phyloP scores from a whole-genome alignment of 2,888 invertebrate genomes.

The Amorpha juglandis region DNA sequence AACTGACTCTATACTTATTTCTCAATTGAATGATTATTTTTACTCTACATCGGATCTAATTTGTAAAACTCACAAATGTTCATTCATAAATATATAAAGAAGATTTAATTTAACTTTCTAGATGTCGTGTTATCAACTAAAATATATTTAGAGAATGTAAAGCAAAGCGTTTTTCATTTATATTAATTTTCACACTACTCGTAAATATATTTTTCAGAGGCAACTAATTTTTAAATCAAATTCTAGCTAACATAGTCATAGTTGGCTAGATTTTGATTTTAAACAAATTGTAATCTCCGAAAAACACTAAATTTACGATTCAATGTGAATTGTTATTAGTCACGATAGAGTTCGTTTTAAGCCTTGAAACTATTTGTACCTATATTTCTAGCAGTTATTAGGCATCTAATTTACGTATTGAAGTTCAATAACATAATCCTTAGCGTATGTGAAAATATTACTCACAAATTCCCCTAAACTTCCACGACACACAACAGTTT shows the following conservation, averaged over 20 bases:
- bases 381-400: background rate
- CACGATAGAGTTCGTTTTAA: background rate
- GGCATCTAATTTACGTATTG: background rate
- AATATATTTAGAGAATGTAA: too few species aligned
- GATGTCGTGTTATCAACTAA: too few species aligned
- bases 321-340: slow-evolving; percentile 1
- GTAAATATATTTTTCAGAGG: too few species aligned
- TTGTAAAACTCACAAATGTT: background rate
- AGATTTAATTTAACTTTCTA: too few species aligned
- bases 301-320: background rate
- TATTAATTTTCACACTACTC: background rate
- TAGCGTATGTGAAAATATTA: background rate
- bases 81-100: too few species aligned
- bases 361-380: background rate
- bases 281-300: background rate
- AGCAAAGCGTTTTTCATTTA: too few species aligned
- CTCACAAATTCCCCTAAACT: background rate
- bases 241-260: too few species aligned
- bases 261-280: background rate
- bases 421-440: background rate
- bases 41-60: background rate
- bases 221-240: too few species aligned
- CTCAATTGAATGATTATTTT: too few species aligned
- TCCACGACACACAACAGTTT: background rate
- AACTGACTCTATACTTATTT: too few species aligned